phyloP scores from a whole-genome alignment of 2,113 vertebrate species.

The Hystrix cristata region DNA sequence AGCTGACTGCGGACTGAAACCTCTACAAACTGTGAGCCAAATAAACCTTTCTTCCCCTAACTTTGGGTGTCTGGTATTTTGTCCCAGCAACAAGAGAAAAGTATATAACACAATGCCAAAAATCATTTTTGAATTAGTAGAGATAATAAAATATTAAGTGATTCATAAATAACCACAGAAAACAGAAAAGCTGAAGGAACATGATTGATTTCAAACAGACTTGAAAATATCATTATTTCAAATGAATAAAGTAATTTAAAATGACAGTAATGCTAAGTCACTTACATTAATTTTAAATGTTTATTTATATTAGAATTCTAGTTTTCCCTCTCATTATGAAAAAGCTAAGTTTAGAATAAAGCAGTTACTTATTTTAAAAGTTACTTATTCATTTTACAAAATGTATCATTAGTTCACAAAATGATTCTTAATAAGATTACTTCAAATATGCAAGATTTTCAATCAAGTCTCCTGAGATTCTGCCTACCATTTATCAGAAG shows the following conservation, averaged over 20 bases:
- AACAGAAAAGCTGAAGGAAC: constrained; percentile 48
- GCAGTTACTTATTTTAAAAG: constrained; percentile 14
- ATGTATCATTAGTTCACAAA: neutral
- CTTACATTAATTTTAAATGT: constrained; percentile 38
- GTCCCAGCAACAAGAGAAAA: too few relatives aligned
- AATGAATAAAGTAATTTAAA: constrained; percentile 37
- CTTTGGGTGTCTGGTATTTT: too few relatives aligned
- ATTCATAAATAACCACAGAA: constrained; percentile 51
- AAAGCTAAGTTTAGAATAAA: neutral
- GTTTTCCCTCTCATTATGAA: neutral
- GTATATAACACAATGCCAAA: neutral
- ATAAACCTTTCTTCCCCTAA: too few relatives aligned
- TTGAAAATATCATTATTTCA: constrained; percentile 36
- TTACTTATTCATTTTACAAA: constrained; percentile 39
- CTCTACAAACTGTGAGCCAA: too few relatives aligned
- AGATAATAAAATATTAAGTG: constrained; percentile 69
- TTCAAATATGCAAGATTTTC: constrained; percentile 36
- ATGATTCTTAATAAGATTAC: constrained; percentile 18
- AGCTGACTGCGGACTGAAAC: too few relatives aligned
- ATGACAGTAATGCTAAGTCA: neutral
- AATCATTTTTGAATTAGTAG: constrained; percentile 73
- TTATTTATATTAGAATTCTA: constrained; percentile 54
- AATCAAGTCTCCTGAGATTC: neutral
- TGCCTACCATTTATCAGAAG: neutral
- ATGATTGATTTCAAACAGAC: neutral